Evolutionary conservation across 2,888 invertebrate genomes (phyloP), one percentile per base, ranked within the genome.

Genomic region (Cheilosia urbana): DNA sequence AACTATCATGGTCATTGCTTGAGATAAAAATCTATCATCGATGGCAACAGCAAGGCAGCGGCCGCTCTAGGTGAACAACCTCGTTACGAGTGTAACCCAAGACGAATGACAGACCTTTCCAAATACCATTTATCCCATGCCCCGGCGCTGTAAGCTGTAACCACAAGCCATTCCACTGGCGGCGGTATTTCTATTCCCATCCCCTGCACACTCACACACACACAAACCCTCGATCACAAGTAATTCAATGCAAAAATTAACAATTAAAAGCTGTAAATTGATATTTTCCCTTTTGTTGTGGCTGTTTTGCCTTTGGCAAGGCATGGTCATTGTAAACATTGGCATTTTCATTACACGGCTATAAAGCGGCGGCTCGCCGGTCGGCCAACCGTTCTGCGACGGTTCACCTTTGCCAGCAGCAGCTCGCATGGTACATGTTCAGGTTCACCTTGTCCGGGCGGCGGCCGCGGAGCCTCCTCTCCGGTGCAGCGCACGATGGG

Each of bases 221-320:
- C 76, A 79, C 80, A 76, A 55, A 76, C 76, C 81, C 81, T 85
- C 85, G 81, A 85, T 85, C 72, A 81, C 85, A 81, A 81, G 81
- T 80, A 87, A 82, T 87, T 77, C 77, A 78, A 87, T 87, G 87
- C 87, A 87, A 87, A 87, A 81, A 87, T 78, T 82, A 87, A 82
- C 87, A 87, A 87, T 87, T 87, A 87, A 82, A 87, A 87, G 81
- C 87, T 87, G 87, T 87, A 87, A 87, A 87, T 87, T 87, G 87
- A 82, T 85, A 87, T 87, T 82, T 81, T 80, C 73, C 77, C 76
- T 85, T 81, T 80, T 80, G 80, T 81, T 80, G 71, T 51, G 60
- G 73, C 66, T 63, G 78, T 55, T 69, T 71, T 77, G 78, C 73
- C 83, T 78, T 47, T 69, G 57, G 80, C 79, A 55, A 58, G 69